These are phyloP conservation scores for Leptinotarsa tumamoca DNA, from an alignment of 2,888 invertebrate genomes.

Conservation along the genomic window DNA sequence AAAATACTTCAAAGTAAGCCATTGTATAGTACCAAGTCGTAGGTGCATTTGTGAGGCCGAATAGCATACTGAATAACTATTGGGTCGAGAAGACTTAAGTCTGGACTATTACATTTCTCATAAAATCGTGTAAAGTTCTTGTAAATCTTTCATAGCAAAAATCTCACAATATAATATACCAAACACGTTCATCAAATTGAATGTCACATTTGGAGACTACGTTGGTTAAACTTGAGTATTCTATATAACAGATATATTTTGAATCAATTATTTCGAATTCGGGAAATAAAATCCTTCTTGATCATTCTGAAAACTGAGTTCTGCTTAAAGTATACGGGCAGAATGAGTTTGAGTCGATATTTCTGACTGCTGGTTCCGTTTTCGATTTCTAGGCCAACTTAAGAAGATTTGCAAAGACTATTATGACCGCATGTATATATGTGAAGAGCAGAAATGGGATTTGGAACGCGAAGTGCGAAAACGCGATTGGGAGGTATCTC, in stretches of 20 bases:
- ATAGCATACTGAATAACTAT: slow-evolving; percentile 5
- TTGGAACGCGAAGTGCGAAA: slow-evolving; percentile 99
- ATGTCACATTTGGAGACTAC: no score
- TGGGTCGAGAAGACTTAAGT: not conserved
- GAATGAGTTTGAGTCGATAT: slow-evolving; percentile 32
- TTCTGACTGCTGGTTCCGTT: slow-evolving; percentile 66
- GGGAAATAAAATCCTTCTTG: not conserved
- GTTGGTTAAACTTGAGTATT: no score
- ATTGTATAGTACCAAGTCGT: slow-evolving; percentile 28
- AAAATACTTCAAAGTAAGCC: no score
- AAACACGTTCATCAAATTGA: no score
- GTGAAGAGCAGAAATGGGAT: slow-evolving; percentile 99
- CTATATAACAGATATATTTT: no score
- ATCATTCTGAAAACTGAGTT: slow-evolving; percentile 15
- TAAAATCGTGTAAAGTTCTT: slow-evolving; percentile 44
- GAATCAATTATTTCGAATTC: not conserved
- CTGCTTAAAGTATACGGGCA: slow-evolving; percentile 32
- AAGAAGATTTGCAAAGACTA: slow-evolving; percentile 95
- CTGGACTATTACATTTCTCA: not conserved
- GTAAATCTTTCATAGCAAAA: slow-evolving; percentile 17
- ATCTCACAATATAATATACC: no score
- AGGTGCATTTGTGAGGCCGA: not conserved
- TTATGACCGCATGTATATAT: slow-evolving; percentile 95
- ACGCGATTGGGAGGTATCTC: slow-evolving; percentile 98
- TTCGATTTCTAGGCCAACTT: slow-evolving; percentile 81